A percentile compares a stretch with the other conserved stretches of the same genome.
phyloP scores from a whole-genome alignment of 2,797 vertebrate genomes.

The Acrossocheilus fasciatus region DNA sequence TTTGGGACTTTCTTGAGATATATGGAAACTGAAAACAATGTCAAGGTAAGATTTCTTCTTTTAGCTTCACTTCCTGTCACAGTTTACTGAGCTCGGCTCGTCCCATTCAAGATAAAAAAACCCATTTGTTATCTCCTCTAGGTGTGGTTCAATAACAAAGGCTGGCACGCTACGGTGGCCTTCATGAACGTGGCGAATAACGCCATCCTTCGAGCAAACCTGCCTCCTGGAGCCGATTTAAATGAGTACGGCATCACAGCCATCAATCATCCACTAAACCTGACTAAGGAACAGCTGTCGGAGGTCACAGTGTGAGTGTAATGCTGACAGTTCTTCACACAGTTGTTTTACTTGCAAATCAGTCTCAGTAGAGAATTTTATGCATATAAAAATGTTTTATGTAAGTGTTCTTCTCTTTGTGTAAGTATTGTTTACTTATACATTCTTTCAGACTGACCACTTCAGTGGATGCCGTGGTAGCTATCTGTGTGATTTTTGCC shows the following conservation, averaged over 20 bases:
- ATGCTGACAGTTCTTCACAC: neutral
- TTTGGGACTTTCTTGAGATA: conserved; percentile 85
- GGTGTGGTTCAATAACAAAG: conserved; percentile 99
- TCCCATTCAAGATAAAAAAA: neutral
- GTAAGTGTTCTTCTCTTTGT: neutral
- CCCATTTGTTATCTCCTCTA: conserved; percentile 60
- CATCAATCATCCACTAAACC: conserved; percentile 93
- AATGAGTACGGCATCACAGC: conserved; percentile 88
- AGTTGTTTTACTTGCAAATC: conserved; percentile 11
- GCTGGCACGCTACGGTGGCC: conserved; percentile 92
- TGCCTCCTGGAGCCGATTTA: conserved; percentile 77
- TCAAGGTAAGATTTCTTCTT: conserved; percentile 83
- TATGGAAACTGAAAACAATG: conserved; percentile 92
- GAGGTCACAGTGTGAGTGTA: conserved; percentile 91
- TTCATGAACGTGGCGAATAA: conserved; percentile 95
- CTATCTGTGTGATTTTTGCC: conserved; percentile 94
- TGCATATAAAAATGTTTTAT: neutral
- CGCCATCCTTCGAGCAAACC: conserved; percentile 86
- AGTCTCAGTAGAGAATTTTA: neutral
- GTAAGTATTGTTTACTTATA: neutral
- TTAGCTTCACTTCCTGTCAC: neutral
- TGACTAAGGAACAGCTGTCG: conserved; percentile 94
- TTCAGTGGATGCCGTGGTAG: conserved; percentile 90
- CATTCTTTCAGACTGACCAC: conserved; percentile 83
- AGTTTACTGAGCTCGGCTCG: neutral